These are phyloP conservation scores for Ovis canadensis DNA, from an alignment of 2,113 vertebrate genomes.

Conservation along the genomic window DNA sequence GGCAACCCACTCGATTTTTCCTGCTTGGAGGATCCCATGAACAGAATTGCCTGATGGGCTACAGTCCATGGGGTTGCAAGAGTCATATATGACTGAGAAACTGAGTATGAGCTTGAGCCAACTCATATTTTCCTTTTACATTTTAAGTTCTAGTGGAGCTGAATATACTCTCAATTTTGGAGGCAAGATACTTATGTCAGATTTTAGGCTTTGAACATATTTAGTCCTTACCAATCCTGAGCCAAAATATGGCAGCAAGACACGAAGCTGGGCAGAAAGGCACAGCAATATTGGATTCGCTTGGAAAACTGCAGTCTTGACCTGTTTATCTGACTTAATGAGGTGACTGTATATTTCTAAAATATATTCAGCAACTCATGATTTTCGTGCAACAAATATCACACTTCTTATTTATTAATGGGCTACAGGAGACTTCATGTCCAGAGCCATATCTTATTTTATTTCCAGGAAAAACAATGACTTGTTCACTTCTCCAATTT, in stretches of 20 bases:
- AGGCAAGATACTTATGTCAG: neutral
- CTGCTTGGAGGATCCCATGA: neutral
- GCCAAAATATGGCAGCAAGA: neutral
- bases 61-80: neutral
- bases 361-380: neutral
- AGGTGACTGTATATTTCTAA: neutral
- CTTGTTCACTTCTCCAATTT: neutral
- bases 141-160: neutral
- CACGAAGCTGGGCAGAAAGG: neutral
- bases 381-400: neutral
- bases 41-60: neutral
- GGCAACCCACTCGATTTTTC: neutral
- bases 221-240: neutral
- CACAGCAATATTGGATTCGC: neutral
- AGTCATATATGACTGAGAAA: neutral
- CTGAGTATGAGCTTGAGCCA: neutral
- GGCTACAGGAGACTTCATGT: neutral
- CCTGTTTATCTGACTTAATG: neutral
- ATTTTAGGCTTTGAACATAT: neutral
- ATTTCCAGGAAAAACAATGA: conserved; percentile 10
- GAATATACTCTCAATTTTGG: neutral
- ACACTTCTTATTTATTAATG: neutral
- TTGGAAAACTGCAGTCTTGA: neutral
- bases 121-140: neutral
- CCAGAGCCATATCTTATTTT: neutral